phyloP scores from a whole-genome alignment of 2,888 invertebrate genomes.

The Nipponacmea schrenckii region DNA sequence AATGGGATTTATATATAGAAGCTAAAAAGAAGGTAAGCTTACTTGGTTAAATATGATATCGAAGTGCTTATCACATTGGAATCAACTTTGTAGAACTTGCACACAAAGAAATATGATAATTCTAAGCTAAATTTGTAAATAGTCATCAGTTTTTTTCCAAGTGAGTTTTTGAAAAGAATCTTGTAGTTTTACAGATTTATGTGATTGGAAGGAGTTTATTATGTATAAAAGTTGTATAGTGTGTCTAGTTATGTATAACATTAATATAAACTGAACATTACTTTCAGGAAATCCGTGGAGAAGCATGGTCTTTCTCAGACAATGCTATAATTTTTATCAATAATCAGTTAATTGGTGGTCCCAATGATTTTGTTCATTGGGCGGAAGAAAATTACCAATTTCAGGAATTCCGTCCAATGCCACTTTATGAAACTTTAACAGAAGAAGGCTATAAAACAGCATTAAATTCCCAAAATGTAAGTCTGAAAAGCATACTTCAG shows the following conservation, averaged over 20 bases:
- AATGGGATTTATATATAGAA: conserved; percentile 65
- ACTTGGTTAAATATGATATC: no score
- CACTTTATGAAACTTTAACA: conserved; percentile 61
- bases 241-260: no score
- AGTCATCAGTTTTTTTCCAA: no score
- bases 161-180: no score
- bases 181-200: no score
- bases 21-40: conserved; percentile 59
- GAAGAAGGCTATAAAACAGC: conserved; percentile 63
- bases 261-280: conserved; percentile 6
- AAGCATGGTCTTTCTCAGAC: conserved; percentile 64
- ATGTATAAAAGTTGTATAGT: no score
- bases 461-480: conserved; percentile 59
- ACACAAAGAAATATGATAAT: no score
- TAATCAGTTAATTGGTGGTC: conserved; percentile 60
- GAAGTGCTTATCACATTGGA: no score
- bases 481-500: not conserved
- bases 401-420: conserved; percentile 62
- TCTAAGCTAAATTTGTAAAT: no score
- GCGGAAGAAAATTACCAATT: conserved; percentile 60
- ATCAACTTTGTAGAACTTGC: no score
- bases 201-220: no score
- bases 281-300: conserved; percentile 62
- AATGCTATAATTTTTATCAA: conserved; percentile 64
- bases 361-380: conserved; percentile 64